Evolutionary conservation across 2,888 invertebrate species (phyloP), one percentile per base, ranked within the genome.

Genomic region (Leptinotarsa peninsularis): DNA sequence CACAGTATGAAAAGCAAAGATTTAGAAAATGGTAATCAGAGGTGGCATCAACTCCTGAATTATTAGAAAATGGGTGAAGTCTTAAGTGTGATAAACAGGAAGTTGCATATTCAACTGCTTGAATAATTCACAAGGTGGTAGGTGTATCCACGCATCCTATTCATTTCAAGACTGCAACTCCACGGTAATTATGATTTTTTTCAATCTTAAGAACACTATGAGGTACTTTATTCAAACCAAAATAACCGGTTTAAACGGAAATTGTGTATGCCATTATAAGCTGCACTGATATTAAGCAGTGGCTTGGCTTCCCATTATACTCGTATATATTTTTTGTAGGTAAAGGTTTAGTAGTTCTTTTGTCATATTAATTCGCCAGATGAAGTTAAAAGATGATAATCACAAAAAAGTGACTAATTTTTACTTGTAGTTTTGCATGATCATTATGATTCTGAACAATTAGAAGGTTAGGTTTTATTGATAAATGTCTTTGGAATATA

Each of bases 181-280:
- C 50, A 43, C 18, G 43, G 60, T 49, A 72, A 72, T 72, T 72
- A 43, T 4, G n/a, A 49, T 72, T 71, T 72, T 72, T 72, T 54
- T 1, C 50, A 18, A 43, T 56, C 21, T 33, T 67, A 23, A 54
- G 33, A 72, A 66, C 58, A 50, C 67, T 68, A 67, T 67, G 49
- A 56, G 58, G 60, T 58, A 58, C 60, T 58, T 67, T 58, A 49
- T 73, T 68, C 56, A 67, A 73, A 73, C 58, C 68, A 52, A 56
- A 72, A n/a, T 49, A 73, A 73, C 73, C 73, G 73, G 73, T 73
- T 73, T 58, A 17, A 58, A 73, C 73, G 73, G 73, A 73, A 58
- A 68, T 73, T 58, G 72, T 58, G 52, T 66, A 49, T 72, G 43
- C 73, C 58, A 66, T 66, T 68, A 50, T 13, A 10, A 27, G 54